A percentile compares a stretch with the other conserved stretches of the same genome.
phyloP scores from a whole-genome alignment of 2,113 vertebrate genomes.

The Callopanchax toddi region DNA sequence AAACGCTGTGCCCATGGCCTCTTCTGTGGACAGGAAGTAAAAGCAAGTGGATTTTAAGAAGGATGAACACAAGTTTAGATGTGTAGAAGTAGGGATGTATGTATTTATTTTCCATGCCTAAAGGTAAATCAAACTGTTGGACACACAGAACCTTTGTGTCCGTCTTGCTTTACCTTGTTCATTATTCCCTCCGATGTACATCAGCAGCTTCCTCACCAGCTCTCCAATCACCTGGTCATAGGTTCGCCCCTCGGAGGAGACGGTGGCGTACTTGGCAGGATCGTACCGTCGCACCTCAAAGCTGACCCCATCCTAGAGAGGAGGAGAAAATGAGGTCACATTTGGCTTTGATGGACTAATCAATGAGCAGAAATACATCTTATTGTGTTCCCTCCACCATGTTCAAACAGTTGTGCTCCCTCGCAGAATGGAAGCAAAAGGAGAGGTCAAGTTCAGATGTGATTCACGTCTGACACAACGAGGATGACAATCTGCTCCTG shows the following conservation, averaged over 20 bases:
- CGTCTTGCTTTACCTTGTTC: conserved; percentile 77
- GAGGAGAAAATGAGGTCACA: background rate
- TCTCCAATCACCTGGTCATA: conserved; percentile 89
- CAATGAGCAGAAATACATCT: background rate
- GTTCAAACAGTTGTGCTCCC: conserved; percentile 6
- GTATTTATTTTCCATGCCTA: too few species aligned
- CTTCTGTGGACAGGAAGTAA: conserved; percentile 61
- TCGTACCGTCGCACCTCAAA: conserved; percentile 88
- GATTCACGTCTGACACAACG: conserved; percentile 66
- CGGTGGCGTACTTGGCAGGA: conserved; percentile 78
- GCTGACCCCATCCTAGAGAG: conserved; percentile 82
- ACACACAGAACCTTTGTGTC: too few species aligned
- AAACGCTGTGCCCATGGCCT: conserved; percentile 88
- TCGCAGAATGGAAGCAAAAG: conserved; percentile 1
- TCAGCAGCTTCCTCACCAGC: conserved; percentile 86
- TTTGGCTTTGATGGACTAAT: background rate
- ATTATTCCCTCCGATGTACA: conserved; percentile 90
- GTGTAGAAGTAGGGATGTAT: too few species aligned
- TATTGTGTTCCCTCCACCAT: background rate
- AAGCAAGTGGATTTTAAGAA: conserved; percentile 1
- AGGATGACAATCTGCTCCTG: conserved; percentile 43
- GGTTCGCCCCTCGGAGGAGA: conserved; percentile 83
- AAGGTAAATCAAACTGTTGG: too few species aligned
- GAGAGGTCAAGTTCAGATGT: conserved; percentile 29
- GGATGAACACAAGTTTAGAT: background rate